Evolutionary conservation across 1,140 invertebrate species (phyloP).

Genomic region (Lasaia peninsularis): DNA sequence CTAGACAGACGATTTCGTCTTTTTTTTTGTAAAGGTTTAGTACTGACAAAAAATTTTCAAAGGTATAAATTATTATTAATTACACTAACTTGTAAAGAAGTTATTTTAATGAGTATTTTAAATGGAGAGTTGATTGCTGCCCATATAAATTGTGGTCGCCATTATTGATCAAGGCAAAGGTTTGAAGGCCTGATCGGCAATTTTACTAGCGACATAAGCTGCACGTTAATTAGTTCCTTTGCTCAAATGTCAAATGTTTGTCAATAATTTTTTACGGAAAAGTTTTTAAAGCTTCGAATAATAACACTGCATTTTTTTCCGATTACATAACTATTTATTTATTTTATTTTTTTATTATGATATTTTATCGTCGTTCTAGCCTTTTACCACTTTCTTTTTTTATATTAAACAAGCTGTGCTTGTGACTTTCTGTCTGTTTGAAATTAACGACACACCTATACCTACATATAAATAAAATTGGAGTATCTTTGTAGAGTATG

Average conservation of each 20-base stretch:
- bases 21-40: conserved; percentile 38
- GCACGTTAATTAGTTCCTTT: conserved; percentile 7
- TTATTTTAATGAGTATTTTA: conserved; percentile 7
- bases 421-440: no score
- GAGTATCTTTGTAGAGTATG: no score
- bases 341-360: no score
- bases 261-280: not conserved
- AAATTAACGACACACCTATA: no score
- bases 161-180: not conserved
- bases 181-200: conserved; percentile 1
- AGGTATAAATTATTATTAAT: conserved; percentile 23
- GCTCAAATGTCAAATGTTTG: conserved; percentile 2
- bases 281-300: not conserved
- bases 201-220: not conserved
- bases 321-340: no score
- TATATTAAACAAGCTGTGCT: no score
- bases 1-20: conserved; percentile 50
- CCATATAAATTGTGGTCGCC: not conserved
- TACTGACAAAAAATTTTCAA: conserved; percentile 30
- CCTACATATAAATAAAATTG: no score
- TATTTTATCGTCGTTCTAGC: no score
- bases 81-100: conserved; percentile 6
- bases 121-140: conserved; percentile 3
- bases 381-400: no score
- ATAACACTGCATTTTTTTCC: no score